Base-by-base conservation (phyloP, 2,797 vertebrate species). In the Megalops cyprinoides region DNA sequence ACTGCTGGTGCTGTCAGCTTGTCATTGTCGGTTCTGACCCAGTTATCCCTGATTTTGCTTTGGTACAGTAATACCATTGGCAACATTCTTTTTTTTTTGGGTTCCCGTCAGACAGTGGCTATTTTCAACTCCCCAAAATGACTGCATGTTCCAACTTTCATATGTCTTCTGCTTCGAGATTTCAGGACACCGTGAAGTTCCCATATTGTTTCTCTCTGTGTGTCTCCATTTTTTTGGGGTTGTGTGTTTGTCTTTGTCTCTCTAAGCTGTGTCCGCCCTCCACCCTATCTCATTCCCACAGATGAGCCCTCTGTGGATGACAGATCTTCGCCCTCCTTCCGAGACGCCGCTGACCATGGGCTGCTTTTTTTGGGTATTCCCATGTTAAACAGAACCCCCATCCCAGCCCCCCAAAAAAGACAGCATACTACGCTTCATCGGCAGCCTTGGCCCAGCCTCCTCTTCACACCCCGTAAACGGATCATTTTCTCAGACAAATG, bases 291-390 rank as follows among this genome's bases (percentile, higher is more conserved):
- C 83, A 87, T 85, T 85, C 87, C 91, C 85, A 83, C 92, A 92
- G 92, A 90, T 91, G 83, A 89, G 90, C 89, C 92, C 91, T 91
- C 92, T 79, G 88, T 82, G 92, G 91, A 92, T 89, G 88, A 87
- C 89, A 86, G 86, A 91, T 90, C 89, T 87, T 84, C 55, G 42
- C 86, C 87, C 83, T 82, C 86, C 89, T 86, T 87, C 89, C 82
- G 86, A 51, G 88, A 85, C 89, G 89, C 88, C 85, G 86, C 79
- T 81, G 89, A 91, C 89, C 90, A 89, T 86, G 82, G 76, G 85
- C 87, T 77, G 85, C 84, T 88, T 88, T n/a, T n/a, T 88, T 90
- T 89, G 87, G 90, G 81, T 91, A 90, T 87, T 80, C 81, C 86
- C 91, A 89, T 87, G 90, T n/a, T n/a, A n/a, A n/a, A n/a, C n/a